A percentile compares a stretch with the other conserved stretches of the same genome.
Evolutionary conservation across 2,113 vertebrate species (phyloP).

Genomic region (Notothenia rossii): DNA sequence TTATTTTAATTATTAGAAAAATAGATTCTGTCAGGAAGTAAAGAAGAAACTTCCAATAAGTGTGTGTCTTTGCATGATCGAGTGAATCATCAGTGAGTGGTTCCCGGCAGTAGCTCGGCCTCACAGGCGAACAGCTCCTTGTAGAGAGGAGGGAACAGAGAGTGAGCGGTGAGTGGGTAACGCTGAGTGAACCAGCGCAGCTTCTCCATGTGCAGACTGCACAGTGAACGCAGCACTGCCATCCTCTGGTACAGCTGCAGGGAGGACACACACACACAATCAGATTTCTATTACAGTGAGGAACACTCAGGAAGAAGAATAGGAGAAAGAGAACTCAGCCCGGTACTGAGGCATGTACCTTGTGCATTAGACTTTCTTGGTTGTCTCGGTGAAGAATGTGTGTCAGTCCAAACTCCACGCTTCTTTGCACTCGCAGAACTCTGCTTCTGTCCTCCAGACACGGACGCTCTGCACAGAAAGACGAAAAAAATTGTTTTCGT

Average conservation of each 20-base stretch:
- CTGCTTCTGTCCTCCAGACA: constrained; percentile 89
- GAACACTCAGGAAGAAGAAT: constrained; percentile 30
- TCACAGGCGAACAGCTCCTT: constrained; percentile 93
- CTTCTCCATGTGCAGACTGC: constrained; percentile 91
- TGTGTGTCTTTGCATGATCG: constrained; percentile 41
- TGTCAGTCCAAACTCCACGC: constrained; percentile 86
- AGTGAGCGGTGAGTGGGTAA: constrained; percentile 86
- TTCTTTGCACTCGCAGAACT: constrained; percentile 87
- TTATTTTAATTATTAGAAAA: constrained; percentile 63
- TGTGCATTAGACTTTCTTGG: constrained; percentile 87
- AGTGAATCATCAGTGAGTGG: constrained; percentile 66
- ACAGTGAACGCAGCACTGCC: constrained; percentile 86
- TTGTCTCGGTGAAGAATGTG: constrained; percentile 88
- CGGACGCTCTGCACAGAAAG: constrained; percentile 83
- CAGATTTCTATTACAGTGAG: neutral
- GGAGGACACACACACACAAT: constrained; percentile 32
- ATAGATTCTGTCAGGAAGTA: constrained; percentile 62
- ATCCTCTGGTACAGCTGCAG: constrained; percentile 88
- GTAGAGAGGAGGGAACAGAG: constrained; percentile 93
- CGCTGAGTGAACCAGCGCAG: constrained; percentile 89
- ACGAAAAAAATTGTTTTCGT: neutral
- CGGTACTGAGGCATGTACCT: constrained; percentile 75
- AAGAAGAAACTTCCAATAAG: constrained; percentile 33
- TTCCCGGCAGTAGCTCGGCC: constrained; percentile 76
- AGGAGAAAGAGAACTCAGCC: neutral